Evolutionary conservation across 2,797 vertebrate genomes (phyloP).

Genomic region (Ctenopoma kingsleyae): DNA sequence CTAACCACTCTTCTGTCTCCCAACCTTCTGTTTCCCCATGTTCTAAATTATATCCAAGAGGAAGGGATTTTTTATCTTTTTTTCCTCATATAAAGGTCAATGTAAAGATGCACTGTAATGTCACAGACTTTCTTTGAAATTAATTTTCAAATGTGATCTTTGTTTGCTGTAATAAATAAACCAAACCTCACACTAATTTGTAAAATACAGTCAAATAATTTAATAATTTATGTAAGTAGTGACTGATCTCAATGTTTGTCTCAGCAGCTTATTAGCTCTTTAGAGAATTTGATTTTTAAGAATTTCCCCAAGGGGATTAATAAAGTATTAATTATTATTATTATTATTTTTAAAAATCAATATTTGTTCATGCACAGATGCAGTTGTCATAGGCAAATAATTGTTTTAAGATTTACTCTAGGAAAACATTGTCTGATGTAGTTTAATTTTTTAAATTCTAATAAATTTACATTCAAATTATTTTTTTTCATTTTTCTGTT

Average conservation of each 20-base stretch:
- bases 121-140: conserved; percentile 10
- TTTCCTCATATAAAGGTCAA: conserved; percentile 58
- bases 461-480: background rate
- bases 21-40: conserved; percentile 84
- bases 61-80: conserved; percentile 35
- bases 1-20: conserved; percentile 85
- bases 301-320: too few relatives aligned
- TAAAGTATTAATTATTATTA: too few relatives aligned
- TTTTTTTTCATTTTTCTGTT: background rate
- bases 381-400: background rate
- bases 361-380: conserved; percentile 2
- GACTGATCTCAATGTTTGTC: conserved; percentile 2
- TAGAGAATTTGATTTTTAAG: background rate
- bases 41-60: conserved; percentile 77
- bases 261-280: background rate
- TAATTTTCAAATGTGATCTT: conserved; percentile 1
- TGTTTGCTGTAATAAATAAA: background rate
- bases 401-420: conserved; percentile 1
- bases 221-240: background rate
- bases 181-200: background rate
- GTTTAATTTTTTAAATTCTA: too few relatives aligned
- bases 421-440: background rate
- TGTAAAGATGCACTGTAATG: conserved; percentile 34
- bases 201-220: background rate
- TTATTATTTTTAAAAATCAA: background rate